Conservation (phyloP, 1,140 invertebrate species). For the Drosophila mauritiana region DNA sequence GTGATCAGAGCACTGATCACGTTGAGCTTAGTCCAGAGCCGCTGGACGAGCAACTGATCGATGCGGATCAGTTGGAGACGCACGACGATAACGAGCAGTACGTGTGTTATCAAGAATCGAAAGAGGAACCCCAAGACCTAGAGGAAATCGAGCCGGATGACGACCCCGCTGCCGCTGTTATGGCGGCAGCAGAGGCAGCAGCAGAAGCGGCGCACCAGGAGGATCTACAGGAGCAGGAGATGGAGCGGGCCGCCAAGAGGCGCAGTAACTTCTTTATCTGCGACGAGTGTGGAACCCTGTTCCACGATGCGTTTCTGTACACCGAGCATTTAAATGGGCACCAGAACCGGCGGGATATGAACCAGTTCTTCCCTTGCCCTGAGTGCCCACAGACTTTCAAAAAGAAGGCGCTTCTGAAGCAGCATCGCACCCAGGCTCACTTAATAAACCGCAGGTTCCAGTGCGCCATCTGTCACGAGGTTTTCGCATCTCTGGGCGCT, state of each 20-base stretch:
- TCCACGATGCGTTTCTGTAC: slow-evolving; percentile 31
- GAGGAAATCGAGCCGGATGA: background rate
- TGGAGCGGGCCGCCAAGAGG: slow-evolving; percentile 36
- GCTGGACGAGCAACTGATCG: slow-evolving; percentile 55
- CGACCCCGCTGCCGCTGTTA: slow-evolving; percentile 19
- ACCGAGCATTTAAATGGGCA: slow-evolving; percentile 43
- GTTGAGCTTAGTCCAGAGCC: background rate
- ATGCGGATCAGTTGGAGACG: slow-evolving; percentile 38
- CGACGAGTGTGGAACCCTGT: slow-evolving; percentile 59
- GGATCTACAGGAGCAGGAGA: slow-evolving; percentile 23
- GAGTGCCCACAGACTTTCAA: slow-evolving; percentile 37
- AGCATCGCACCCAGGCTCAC: slow-evolving; percentile 32
- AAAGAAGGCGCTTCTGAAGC: slow-evolving; percentile 13
- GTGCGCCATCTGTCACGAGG: slow-evolving; percentile 47
- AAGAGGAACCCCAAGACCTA: background rate
- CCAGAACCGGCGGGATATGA: slow-evolving; percentile 11
- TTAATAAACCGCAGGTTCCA: slow-evolving; percentile 23
- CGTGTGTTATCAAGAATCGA: background rate
- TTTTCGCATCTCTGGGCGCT: slow-evolving; percentile 33
- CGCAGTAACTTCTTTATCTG: slow-evolving; percentile 64
- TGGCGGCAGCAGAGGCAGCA: slow-evolving; percentile 8
- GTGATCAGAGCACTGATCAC: background rate
- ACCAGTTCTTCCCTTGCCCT: slow-evolving; percentile 50
- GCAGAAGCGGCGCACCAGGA: slow-evolving; percentile 22
- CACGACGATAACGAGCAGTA: background rate